Base-by-base conservation (phyloP, 2,888 invertebrate genomes). In the Cyrtodaria siliqua region DNA sequence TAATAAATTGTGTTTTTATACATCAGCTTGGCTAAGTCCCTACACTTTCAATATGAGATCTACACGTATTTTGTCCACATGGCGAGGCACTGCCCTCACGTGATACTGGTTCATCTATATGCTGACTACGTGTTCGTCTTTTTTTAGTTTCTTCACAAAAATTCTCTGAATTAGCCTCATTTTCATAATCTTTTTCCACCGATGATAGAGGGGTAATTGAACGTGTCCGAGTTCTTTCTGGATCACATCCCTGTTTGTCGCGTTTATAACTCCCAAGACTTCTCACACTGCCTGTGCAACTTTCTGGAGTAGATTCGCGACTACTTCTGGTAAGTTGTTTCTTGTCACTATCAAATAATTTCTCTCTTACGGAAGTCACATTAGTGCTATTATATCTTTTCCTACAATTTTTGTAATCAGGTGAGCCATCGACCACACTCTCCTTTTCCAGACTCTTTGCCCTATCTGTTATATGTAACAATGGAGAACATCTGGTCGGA, bases 241-340 rank as follows among this genome's bases (percentile, higher is more conserved):
- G 67, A 16, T 74, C 70, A 24, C 59, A 40, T 12, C 49, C 23
- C 16, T 47, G 27, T 44, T 29, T 55, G 18, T 59, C 60, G 40
- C 49, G 55, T 52, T 60, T 77, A 24, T 61, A 53, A 49, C 76
- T 74, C 53, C 74, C 66, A 18, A 60, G 70, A 70, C 75, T 73
- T 52, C 57, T 63, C 9, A 78, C 72, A 73, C 75, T 70, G 23
- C 71, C 63, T 24, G 52, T 33, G 16, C 55, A 60, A 59, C 74
- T 75, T n/a, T 82, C 83, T n/a, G 85, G 83, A 4, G 85, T 77
- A 9, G 83, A 83, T 18, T 80, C 83, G 8, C 85, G 38, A 53
- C 85, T 82, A 55, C 77, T 74, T 33, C 80, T 52, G 23, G 66
- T 66, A 26, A 52, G 27, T 44, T 50, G 26, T 44, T 50, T 72